phyloP scores from a whole-genome alignment of 2,797 vertebrate genomes.

The Trachops cirrhosus region DNA sequence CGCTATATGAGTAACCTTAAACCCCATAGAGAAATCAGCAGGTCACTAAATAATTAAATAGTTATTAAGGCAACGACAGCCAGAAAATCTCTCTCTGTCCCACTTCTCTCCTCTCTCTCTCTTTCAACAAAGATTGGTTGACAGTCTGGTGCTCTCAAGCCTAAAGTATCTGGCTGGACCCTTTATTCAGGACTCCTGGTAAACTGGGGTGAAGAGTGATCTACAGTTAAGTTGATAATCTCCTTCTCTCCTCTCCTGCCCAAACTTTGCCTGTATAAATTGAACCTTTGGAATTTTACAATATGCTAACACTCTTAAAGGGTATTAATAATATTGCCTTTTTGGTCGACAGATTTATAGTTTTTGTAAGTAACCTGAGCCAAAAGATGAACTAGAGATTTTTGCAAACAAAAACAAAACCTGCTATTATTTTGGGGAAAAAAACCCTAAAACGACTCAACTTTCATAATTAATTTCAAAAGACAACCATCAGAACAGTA shows the following conservation, averaged over 20 bases:
- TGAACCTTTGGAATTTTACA: conserved; percentile 11
- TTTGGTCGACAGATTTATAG: background rate
- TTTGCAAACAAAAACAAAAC: conserved; percentile 19
- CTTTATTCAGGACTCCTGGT: conserved; percentile 16
- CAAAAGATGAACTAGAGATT: conserved; percentile 13
- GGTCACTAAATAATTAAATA: conserved; percentile 49
- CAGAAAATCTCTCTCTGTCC: background rate
- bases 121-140: background rate
- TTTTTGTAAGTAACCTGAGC: background rate
- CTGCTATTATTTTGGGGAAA: background rate
- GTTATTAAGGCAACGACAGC: background rate
- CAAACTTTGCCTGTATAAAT: conserved; percentile 21
- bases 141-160: conserved; percentile 41
- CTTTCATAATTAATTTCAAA: conserved; percentile 31
- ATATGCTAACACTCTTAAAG: background rate
- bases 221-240: background rate
- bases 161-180: conserved; percentile 15
- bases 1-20: conserved; percentile 12
- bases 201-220: background rate
- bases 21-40: background rate
- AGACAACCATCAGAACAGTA: background rate
- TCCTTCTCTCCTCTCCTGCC: background rate
- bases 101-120: background rate
- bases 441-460: background rate
- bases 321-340: background rate